Base-by-base conservation (phyloP, 2,888 invertebrate genomes). In the Plemyria rubiginata region DNA sequence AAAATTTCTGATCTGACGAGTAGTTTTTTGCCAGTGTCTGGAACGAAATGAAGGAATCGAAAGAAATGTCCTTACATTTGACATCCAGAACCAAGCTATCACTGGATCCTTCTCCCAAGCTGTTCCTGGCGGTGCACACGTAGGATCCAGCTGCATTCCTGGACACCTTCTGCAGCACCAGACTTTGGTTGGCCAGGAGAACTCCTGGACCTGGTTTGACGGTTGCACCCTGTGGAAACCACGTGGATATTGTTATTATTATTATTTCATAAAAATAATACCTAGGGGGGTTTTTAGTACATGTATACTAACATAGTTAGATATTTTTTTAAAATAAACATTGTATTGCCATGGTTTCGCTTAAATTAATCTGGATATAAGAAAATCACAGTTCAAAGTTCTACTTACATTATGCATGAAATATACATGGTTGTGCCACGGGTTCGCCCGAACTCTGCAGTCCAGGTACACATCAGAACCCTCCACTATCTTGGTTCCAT, bases 381-480 rank as follows among this genome's bases (percentile, higher is more conserved):
- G 8, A 32, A 32, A 32, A 32, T 32, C 8, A 2, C 22, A 22
- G 32, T 7, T 45, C 11, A 45, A 16, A 45, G 45, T 5, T 43
- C 2, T 60, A 86, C 93, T 91, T 81, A 95, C 95, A 77, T 95
- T 94, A 78, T 95, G 95, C 54, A 94, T 94, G 92, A 96, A 96
- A 71, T 94, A 94, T 15, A 96, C 95, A 81, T 94, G 94, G 76
- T 81, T 90, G 53, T 92, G 95, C 95, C 95, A 95, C 4, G 97
- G 97, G 86, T 96, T 96, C 5, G 96, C 96, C 71, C 94, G 94
- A 71, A 97, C 95, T 80, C 95, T 95, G 86, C 97, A 97, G 86
- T 97, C 96, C 76, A 97, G 94, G 85, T 96, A 96, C 43, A 97
- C 96, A 78, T 97, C 97, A 40, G 95, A 95, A 0, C 96, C 96